A percentile compares a stretch with the other conserved stretches of the same genome.
Conservation (phyloP, 2,888 invertebrate species). For the Leuctra nigra region DNA sequence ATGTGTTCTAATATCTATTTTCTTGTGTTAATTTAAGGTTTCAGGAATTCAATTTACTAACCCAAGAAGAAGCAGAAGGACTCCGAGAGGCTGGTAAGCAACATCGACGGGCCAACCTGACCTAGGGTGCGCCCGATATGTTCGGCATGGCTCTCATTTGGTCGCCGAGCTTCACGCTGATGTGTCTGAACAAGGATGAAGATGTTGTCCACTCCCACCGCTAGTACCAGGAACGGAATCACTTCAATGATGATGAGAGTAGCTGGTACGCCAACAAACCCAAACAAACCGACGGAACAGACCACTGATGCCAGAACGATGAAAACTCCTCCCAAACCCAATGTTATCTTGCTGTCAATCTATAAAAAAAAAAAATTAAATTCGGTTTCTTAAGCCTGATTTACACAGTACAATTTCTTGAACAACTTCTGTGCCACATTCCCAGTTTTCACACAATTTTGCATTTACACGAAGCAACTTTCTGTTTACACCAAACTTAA, state of each 20-base stretch:
- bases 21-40: too few species aligned
- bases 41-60: too few species aligned
- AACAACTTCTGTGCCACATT: too few species aligned
- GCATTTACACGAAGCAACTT: too few species aligned
- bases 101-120: slow-evolving; percentile 94
- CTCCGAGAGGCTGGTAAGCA: slow-evolving; percentile 89
- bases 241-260: slow-evolving; percentile 96
- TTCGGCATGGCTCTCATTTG: slow-evolving; percentile 72
- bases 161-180: slow-evolving; percentile 67
- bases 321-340: slow-evolving; percentile 91
- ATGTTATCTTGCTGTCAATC: slow-evolving; percentile 89
- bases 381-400: too few species aligned
- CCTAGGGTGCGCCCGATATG: slow-evolving; percentile 89
- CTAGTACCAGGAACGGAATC: slow-evolving; percentile 94
- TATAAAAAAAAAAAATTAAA: too few species aligned
- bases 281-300: slow-evolving; percentile 89
- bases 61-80: slow-evolving; percentile 93
- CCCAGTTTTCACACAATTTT: too few species aligned
- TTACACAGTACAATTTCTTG: too few species aligned
- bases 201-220: slow-evolving; percentile 98
- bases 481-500: too few species aligned
- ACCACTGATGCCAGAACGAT: slow-evolving; percentile 91
- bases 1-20: too few species aligned
- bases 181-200: slow-evolving; percentile 96
- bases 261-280: slow-evolving; percentile 80